Conservation (phyloP, 2,888 invertebrate species). For the Diaprepes abbreviatus region DNA sequence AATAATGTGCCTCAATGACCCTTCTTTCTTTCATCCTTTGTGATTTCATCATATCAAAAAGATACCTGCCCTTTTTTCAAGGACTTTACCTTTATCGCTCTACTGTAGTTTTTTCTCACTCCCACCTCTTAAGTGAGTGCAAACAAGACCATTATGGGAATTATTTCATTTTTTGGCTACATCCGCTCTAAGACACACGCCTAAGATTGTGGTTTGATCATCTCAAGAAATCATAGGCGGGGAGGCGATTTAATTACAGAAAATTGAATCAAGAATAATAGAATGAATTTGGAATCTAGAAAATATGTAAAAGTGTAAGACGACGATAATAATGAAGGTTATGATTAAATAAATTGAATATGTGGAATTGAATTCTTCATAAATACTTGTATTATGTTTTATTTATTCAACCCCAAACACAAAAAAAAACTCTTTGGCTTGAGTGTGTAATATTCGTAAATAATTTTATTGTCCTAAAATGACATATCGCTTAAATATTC, state of each 20-base stretch:
- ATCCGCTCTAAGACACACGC: constrained; percentile 48
- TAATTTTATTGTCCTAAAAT: too few species aligned
- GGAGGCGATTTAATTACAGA: background rate
- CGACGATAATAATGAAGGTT: too few species aligned
- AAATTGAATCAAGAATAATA: background rate
- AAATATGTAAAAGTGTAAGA: too few species aligned
- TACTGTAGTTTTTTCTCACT: constrained; percentile 41
- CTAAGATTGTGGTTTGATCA: constrained; percentile 33
- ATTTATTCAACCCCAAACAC: too few species aligned
- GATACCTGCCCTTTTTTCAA: constrained; percentile 38
- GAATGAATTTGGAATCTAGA: too few species aligned
- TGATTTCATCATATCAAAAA: constrained; percentile 36
- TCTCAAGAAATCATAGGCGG: constrained; percentile 12
- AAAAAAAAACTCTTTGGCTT: too few species aligned
- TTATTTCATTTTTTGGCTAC: constrained; percentile 50
- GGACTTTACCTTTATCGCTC: constrained; percentile 34
- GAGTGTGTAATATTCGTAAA: too few species aligned
- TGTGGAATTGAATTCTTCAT: too few species aligned
- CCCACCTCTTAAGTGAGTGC: constrained; percentile 48
- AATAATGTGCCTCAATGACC: background rate
- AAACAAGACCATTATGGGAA: constrained; percentile 50
- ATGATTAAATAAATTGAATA: too few species aligned
- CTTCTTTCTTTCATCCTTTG: constrained; percentile 30
- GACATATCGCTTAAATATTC: too few species aligned
- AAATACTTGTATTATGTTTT: too few species aligned